Base-by-base conservation (phyloP, 2,797 vertebrate genomes). In the Heterohyrax brucei region DNA sequence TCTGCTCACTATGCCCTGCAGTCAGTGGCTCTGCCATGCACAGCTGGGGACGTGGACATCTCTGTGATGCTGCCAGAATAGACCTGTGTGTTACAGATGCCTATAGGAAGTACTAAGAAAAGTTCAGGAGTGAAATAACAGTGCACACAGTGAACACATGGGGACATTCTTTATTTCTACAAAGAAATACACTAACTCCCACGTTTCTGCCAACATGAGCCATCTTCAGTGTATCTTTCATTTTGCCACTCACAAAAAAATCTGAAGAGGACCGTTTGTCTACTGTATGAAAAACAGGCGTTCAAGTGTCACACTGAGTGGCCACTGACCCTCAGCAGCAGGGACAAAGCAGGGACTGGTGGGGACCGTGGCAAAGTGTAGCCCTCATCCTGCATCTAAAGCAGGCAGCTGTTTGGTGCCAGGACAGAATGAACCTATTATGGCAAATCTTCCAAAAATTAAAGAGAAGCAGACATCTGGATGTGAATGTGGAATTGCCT, bases 1-100 rank as follows among this genome's bases (percentile, higher is more conserved):
- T 48, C 82, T 8, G 39, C 76, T 48, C 33, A 6, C 85, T 5
- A 1, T 68, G 76, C 84, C 93, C 90, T 62, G 73, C 9, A 46
- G 95, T 91, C 94, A 84, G 81, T 0, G 1, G 73, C 91, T 94
- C 70, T 48, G 88, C 62, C 87, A 87, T 77, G 90, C 87, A 90
- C 61, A 53, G 72, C 80, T 1, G 0, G 85, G 87, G 73, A 93
- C 95, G 39, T 0, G 3, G 50, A 48, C 94, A 61, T 70, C 92
- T 94, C 94, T 81, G 80, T 88, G 73, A 93, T 92, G 78, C 93
- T 87, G 88, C 95, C 66, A 24, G 90, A 30, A 79, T 73, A 53
- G 61, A 66, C 10, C 28, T 18, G 22, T 2, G 0, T 8, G 56
- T 59, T 21, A 59, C 30, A 50, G 28, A 89, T 88, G 81, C 81